phyloP scores from a whole-genome alignment of 2,797 vertebrate genomes.

The Tinamus major region DNA sequence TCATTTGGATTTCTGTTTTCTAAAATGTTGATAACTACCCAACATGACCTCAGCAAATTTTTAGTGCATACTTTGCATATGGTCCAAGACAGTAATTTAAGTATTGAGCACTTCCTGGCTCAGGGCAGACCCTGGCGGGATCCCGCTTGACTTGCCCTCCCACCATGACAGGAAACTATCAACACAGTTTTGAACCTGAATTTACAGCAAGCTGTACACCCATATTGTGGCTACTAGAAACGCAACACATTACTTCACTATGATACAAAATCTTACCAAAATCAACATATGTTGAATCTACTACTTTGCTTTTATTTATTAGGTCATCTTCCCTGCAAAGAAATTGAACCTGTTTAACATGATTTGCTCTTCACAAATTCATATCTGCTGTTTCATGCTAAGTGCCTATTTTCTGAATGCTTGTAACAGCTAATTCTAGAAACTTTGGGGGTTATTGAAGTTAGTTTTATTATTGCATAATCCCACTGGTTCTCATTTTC shows the following conservation, averaged over 20 bases:
- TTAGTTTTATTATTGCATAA: constrained; percentile 66
- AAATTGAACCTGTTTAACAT: constrained; percentile 3
- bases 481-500: constrained; percentile 60
- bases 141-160: not conserved
- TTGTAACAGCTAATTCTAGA: constrained; percentile 77
- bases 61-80: not conserved
- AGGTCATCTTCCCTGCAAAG: not conserved
- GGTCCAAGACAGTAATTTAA: not conserved
- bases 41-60: not conserved
- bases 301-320: not conserved
- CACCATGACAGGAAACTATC: not conserved
- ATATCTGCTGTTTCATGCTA: constrained; percentile 77
- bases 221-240: not conserved
- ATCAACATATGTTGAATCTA: not conserved
- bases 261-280: not conserved
- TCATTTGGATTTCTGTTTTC: not conserved
- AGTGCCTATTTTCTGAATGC: constrained; percentile 70
- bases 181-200: not conserved
- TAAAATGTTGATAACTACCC: not conserved
- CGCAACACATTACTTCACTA: accelerated
- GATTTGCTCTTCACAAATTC: constrained; percentile 74
- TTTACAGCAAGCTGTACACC: not conserved
- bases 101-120: not conserved
- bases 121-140: not conserved
- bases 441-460: constrained; percentile 60